Base-by-base conservation (phyloP, 2,113 vertebrate species). In the Mionectes macconnelli region DNA sequence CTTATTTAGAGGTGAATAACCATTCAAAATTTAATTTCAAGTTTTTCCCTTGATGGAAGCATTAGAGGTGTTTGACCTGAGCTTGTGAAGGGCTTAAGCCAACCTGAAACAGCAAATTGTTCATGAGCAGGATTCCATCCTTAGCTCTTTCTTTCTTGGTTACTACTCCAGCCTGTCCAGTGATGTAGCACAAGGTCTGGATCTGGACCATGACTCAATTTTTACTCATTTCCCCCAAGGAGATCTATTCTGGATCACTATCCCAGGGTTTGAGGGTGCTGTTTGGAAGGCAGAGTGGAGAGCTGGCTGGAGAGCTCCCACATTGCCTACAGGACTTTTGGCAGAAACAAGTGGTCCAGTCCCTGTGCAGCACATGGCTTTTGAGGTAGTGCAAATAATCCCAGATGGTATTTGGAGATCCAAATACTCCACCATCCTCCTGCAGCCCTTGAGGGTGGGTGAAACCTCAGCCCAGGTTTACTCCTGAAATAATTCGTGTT, bases 291-390 rank as follows among this genome's bases (percentile, higher is more conserved):
- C 35, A 15, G 8, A 14, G 22, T 12, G 19, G 42, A n/a, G n/a
- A n/a, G 59, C 17, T 53, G 77, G 23, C 52, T 59, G 39, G 5
- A 33, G 37, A 12, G 30, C 17, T 74, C 52, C 44, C 39, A 5
- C 9, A 2, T 59, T n/a, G 52, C 27, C 39, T 40, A 8, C 27
- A 20, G 62, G 35, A 14, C 21, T 57, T 49, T 40, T 2, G 4
- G 22, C 22, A 2, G n/a, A 72, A 78, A 7, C 3, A n/a, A 23
- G 7, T 13, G 10, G 2, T 35, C 5, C 2, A 12, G 22, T 8
- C 4, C 25, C 44, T 4, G 0, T 5, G 62, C 17, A 82, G 10
- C 4, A 3, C 6, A 0, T 16, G 62, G 31, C 31, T 80, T 84
- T 59, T 64, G 44, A 84, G 64, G 64, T 2, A 31, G 27, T 56